phyloP scores from a whole-genome alignment of 23 tunicate species.

The Diplosoma virens region DNA sequence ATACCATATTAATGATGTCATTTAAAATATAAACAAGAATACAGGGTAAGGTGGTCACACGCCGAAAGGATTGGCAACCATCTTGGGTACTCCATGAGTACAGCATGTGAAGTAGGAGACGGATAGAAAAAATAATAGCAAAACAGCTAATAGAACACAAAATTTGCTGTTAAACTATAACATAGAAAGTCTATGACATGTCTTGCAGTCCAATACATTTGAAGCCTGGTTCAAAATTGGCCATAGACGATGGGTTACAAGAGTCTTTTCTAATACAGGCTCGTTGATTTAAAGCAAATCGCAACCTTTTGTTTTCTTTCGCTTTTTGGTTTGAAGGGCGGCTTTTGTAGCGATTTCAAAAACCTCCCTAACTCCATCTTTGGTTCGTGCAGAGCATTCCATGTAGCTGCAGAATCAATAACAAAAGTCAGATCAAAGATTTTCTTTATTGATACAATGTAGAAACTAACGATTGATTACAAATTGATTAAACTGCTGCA shows the following conservation, averaged over 20 bases:
- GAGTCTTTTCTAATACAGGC: background rate
- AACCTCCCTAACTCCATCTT: constrained; percentile 94
- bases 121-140: no score
- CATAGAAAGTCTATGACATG: background rate
- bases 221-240: background rate
- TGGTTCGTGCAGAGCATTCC: constrained; percentile 98
- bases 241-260: background rate
- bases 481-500: no score
- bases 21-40: constrained; percentile 11
- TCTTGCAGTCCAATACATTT: background rate
- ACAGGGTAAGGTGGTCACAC: constrained; percentile 1
- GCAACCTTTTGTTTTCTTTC: constrained; percentile 90
- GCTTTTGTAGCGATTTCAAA: constrained; percentile 95
- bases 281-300: constrained; percentile 54
- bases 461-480: no score
- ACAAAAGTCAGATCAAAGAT: no score
- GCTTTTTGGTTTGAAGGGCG: constrained; percentile 91
- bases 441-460: no score
- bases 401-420: constrained; percentile 54
- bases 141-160: background rate
- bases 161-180: background rate
- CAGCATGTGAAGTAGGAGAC: no score
- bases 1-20: constrained; percentile 16
- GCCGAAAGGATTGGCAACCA: background rate
- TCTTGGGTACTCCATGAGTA: no score